Percentiles rank a stretch among this genome's conserved stretches.
Conservation (phyloP, 2,888 invertebrate species). For the Lottia scabra region DNA sequence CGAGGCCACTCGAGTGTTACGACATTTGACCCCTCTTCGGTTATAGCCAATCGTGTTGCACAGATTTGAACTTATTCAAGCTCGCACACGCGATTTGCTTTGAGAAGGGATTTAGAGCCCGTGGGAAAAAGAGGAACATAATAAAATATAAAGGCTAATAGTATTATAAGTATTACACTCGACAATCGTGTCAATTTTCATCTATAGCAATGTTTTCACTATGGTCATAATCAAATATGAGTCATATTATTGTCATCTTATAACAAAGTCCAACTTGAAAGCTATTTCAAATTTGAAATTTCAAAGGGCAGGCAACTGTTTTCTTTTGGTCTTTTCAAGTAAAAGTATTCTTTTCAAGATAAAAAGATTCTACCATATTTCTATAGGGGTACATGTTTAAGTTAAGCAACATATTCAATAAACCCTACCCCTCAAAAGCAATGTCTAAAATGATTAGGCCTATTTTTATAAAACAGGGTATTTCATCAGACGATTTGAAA, state of each 20-base stretch:
- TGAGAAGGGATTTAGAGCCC: not conserved
- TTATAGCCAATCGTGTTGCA: slow-evolving; percentile 12
- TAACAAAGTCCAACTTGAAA: not conserved
- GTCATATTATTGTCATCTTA: not conserved
- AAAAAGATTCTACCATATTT: too few species aligned
- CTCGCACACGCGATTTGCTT: not conserved
- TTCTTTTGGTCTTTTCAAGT: too few species aligned
- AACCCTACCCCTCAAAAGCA: not conserved
- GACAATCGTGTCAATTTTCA: not conserved
- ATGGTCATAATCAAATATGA: not conserved
- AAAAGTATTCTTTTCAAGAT: too few species aligned
- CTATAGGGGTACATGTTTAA: too few species aligned
- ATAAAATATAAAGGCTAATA: not conserved
- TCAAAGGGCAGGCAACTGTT: too few species aligned
- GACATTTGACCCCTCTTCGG: slow-evolving; percentile 15
- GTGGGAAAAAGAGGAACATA: not conserved
- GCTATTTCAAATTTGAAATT: too few species aligned
- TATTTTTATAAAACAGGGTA: too few species aligned
- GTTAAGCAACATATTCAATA: too few species aligned
- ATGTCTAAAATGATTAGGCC: too few species aligned
- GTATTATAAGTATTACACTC: not conserved
- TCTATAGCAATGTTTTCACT: too few species aligned
- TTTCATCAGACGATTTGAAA: too few species aligned
- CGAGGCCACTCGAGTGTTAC: slow-evolving; percentile 2
- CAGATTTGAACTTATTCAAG: not conserved